A percentile compares a stretch with the other conserved stretches of the same genome.
These are phyloP conservation scores for Parauchenoglanis punctatus DNA, from an alignment of 2,797 vertebrate species.

Conservation along the genomic window DNA sequence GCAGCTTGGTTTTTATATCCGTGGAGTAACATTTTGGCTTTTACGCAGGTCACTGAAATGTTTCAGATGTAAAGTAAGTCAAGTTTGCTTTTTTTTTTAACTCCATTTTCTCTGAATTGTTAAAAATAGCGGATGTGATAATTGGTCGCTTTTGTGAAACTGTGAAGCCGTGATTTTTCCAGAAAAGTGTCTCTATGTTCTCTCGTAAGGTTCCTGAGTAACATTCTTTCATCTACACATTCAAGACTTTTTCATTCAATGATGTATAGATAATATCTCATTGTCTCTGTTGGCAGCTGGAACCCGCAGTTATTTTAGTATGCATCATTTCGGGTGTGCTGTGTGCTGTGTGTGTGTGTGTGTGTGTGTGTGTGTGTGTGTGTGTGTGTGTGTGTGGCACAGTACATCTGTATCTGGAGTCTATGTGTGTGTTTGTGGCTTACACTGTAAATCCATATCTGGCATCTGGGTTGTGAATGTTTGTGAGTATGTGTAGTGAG, in stretches of 20 bases:
- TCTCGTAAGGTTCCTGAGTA: background rate
- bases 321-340: background rate
- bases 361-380: conserved; percentile 46
- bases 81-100: background rate
- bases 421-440: background rate
- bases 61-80: background rate
- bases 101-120: background rate
- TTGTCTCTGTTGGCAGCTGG: background rate
- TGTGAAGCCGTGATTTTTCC: background rate
- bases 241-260: background rate
- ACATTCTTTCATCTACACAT: background rate
- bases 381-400: conserved; percentile 42
- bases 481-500: conserved; percentile 20
- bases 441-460: conserved; percentile 16
- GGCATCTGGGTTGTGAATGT: conserved; percentile 19
- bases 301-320: background rate
- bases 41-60: background rate
- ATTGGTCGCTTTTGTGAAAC: background rate
- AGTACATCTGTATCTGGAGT: conserved; percentile 44
- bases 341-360: conserved; percentile 51
- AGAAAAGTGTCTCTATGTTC: background rate
- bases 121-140: background rate
- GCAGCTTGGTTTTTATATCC: no score
- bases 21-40: background rate
- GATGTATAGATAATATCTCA: background rate